Conservation (phyloP, 2,797 vertebrate species). For the Phalanger gymnotis region DNA sequence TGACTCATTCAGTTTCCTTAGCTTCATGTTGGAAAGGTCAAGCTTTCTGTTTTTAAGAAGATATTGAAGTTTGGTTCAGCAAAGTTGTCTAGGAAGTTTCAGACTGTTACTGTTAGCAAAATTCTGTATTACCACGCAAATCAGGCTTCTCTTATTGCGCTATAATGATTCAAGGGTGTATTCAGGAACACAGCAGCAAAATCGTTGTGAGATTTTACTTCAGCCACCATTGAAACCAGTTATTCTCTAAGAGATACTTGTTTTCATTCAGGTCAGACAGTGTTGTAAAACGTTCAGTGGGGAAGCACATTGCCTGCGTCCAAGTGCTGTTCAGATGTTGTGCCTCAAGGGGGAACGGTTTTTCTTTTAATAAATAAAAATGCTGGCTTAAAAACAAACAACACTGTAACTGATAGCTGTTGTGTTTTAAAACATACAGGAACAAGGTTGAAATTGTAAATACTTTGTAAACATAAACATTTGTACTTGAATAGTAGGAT, state of each 20-base stretch:
- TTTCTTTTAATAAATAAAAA: background rate
- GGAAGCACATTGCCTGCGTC: background rate
- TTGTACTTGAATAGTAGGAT: constrained; percentile 70
- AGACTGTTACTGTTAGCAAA: background rate
- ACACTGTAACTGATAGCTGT: constrained; percentile 46
- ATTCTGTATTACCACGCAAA: background rate
- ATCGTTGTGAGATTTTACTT: background rate
- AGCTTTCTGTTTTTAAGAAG: background rate
- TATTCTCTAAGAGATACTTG: background rate
- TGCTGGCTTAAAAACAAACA: background rate
- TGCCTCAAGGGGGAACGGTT: background rate
- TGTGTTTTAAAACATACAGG: constrained; percentile 46
- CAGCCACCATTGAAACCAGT: background rate
- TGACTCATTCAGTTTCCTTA: background rate
- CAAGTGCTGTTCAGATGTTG: background rate
- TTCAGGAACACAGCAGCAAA: background rate
- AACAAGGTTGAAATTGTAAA: constrained; percentile 61
- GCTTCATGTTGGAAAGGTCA: background rate
- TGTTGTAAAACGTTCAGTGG: background rate
- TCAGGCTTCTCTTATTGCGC: background rate
- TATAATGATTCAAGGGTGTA: background rate
- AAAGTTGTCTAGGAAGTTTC: background rate
- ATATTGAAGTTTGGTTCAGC: background rate
- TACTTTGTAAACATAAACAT: constrained; percentile 76
- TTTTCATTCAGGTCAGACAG: background rate